phyloP scores from a whole-genome alignment of 2,113 vertebrate species.

The Mixornis gularis region DNA sequence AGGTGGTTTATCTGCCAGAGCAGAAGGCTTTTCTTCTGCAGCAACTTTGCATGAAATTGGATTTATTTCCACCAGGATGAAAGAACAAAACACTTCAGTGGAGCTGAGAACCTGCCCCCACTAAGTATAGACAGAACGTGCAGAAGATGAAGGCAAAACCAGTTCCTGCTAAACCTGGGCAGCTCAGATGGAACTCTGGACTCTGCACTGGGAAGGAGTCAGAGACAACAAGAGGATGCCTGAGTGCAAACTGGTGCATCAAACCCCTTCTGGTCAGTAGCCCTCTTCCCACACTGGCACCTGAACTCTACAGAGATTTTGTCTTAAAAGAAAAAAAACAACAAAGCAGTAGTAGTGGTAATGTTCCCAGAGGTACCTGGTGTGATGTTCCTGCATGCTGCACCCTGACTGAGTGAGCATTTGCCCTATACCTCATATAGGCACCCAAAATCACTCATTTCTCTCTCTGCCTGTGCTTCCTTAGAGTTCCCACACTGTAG shows the following conservation, averaged over 20 bases:
- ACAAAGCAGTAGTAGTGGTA: not conserved
- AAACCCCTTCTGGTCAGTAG: not conserved
- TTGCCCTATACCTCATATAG: not conserved
- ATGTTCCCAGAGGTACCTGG: not conserved
- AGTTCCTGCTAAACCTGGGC: not conserved
- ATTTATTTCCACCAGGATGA: not conserved
- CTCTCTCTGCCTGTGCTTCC: not conserved
- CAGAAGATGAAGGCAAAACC: not conserved
- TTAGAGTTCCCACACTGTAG: accelerated
- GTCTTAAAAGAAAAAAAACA: not conserved
- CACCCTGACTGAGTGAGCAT: not conserved
- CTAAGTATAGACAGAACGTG: accelerated
- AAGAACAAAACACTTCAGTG: not conserved
- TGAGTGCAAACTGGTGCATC: not conserved
- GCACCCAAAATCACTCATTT: not conserved
- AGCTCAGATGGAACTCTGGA: not conserved
- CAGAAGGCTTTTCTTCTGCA: not conserved
- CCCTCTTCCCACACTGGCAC: not conserved
- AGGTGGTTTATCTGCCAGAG: not conserved
- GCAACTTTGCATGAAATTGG: not conserved
- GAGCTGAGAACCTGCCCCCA: not conserved
- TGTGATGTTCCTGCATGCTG: not conserved
- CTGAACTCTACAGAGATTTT: not conserved
- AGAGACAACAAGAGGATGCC: not conserved
- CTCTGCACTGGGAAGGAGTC: not conserved